phyloP scores from a whole-genome alignment of 2,888 invertebrate genomes.

The Eucriotettix oculatus region DNA sequence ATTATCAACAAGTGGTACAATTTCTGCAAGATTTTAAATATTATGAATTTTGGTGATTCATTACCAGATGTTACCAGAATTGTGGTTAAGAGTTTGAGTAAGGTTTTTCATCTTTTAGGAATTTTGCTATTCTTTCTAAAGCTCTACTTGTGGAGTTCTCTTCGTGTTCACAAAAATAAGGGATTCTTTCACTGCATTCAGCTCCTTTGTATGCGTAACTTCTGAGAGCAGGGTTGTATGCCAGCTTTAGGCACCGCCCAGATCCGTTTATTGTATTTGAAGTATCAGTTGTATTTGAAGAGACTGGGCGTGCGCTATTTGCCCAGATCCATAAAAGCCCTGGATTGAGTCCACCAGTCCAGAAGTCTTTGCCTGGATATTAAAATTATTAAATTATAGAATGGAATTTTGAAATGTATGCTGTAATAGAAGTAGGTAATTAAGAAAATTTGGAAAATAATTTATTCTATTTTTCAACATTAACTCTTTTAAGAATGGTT shows the following conservation, averaged over 20 bases:
- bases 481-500: too few relatives aligned
- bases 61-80: too few relatives aligned
- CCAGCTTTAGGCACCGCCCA: constrained; percentile 54
- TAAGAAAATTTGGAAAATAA: too few relatives aligned
- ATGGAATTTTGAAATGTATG: too few relatives aligned
- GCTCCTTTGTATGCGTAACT: constrained; percentile 52
- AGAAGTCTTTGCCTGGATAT: constrained; percentile 47
- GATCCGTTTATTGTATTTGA: constrained; percentile 27
- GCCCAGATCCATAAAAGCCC: constrained; percentile 80
- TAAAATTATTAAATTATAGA: too few relatives aligned
- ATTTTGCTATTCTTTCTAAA: constrained; percentile 4
- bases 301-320: constrained; percentile 58
- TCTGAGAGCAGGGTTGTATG: constrained; percentile 40
- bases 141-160: constrained; percentile 14
- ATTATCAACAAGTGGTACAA: too few relatives aligned
- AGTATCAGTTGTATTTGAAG: constrained; percentile 10
- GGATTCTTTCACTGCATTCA: constrained; percentile 50
- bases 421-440: too few relatives aligned
- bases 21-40: too few relatives aligned
- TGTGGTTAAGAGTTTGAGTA: too few relatives aligned
- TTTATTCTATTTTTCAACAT: too few relatives aligned
- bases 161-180: constrained; percentile 52
- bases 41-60: too few relatives aligned
- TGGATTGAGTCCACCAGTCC: constrained; percentile 74
- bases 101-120: not conserved